Base-by-base conservation (phyloP, 2,113 vertebrate genomes). In the Bettongia penicillata region DNA sequence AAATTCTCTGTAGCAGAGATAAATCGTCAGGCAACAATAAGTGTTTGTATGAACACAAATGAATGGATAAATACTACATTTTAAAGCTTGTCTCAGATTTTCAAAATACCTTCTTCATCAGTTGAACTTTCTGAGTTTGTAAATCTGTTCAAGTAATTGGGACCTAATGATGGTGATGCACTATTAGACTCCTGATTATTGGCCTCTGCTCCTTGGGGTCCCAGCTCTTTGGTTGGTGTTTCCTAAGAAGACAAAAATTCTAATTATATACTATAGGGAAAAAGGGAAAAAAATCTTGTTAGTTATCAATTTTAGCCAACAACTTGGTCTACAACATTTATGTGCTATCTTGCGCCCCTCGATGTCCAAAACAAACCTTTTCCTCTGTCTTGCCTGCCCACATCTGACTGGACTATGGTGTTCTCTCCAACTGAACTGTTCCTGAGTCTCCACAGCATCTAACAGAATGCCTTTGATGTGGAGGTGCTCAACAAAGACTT, bases 101-200 rank as follows among this genome's bases (percentile, higher is more conserved):
- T 43, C 68, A 25, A 51, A 53, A 94, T 99, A 99, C 99, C 99
- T 99, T 99, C 99, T 99, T 99, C 99, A 43, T 99, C 99, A 0
- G 99, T 99, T 90, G 99, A 99, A 94, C 99, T 99, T 95, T 99
- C 99, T 0, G 99, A 99, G 98, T 99, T 99, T 89, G 99, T 98
- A 96, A 99, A 99, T 96, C 99, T 99, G 98, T 99, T 99, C 95
- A 99, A 98, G 98, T 98, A 99, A 91, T 97, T 97, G 0, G 98
- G 96, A 9, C 98, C 98, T 0, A 99, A 97, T 2, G 98, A 50
- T 0, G 98, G 97, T 11, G 96, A 97, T 0, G 99, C 98, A 95
- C 99, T 98, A 97, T 98, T 98, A 89, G 99, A 98, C 47, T 98
- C 98, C 1, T 99, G 99, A 43, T 98, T 98, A 0, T 98, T 99